Percentiles rank a stretch among this genome's conserved stretches.
Evolutionary conservation across 1,140 invertebrate species (phyloP).

Genomic region (Drosophila burlai): DNA sequence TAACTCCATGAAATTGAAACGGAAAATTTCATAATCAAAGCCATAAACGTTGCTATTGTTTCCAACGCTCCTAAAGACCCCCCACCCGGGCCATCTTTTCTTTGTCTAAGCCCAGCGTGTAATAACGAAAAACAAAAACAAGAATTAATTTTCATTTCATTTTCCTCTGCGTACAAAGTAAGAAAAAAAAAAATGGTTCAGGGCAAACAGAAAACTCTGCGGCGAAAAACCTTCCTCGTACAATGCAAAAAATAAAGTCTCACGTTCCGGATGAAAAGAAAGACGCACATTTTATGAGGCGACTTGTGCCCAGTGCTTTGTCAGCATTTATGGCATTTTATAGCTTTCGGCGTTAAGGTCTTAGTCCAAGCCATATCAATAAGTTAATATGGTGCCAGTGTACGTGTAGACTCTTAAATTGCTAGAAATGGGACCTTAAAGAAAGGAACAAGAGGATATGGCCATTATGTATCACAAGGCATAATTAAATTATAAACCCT

Average conservation of each 20-base stretch:
- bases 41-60: constrained; percentile 69
- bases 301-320: constrained; percentile 57
- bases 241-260: constrained; percentile 49
- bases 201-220: constrained; percentile 15
- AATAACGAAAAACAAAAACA: constrained; percentile 41
- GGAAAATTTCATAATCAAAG: constrained; percentile 76
- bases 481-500: constrained; percentile 1
- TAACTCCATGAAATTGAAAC: constrained; percentile 65
- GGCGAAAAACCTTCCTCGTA: constrained; percentile 16
- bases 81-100: constrained; percentile 5
- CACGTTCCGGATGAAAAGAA: constrained; percentile 47
- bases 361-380: constrained; percentile 45
- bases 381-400: constrained; percentile 29
- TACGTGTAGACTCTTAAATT: constrained; percentile 6
- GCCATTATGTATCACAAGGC: neutral
- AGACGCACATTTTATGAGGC: constrained; percentile 54
- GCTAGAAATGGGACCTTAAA: neutral
- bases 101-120: constrained; percentile 38
- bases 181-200: neutral
- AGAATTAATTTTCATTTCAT: constrained; percentile 64
- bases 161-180: constrained; percentile 42
- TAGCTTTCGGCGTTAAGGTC: constrained; percentile 39
- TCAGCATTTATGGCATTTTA: constrained; percentile 58
- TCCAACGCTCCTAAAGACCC: constrained; percentile 13
- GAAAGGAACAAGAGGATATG: neutral